Percentiles rank a stretch among this genome's conserved stretches.
Evolutionary conservation across 2,888 invertebrate genomes (phyloP).

Genomic region (Cataglyphis cursor): DNA sequence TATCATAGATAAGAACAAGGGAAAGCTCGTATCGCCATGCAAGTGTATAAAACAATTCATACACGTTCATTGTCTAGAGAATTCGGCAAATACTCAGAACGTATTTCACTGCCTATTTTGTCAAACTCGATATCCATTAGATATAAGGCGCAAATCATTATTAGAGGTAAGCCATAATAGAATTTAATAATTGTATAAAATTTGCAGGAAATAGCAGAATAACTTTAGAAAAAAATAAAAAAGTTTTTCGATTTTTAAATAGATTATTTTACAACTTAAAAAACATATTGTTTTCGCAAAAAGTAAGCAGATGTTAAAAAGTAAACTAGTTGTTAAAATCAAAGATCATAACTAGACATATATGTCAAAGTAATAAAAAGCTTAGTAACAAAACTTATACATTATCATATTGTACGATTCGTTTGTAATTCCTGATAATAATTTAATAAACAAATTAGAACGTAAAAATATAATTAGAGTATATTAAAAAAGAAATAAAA

Average conservation of each 20-base stretch:
- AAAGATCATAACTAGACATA: neutral
- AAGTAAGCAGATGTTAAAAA: neutral
- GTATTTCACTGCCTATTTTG: neutral
- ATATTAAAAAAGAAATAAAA: neutral
- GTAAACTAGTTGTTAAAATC: neutral
- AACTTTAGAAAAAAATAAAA: neutral
- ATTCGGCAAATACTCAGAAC: neutral
- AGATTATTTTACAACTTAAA: neutral
- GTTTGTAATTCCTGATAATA: neutral
- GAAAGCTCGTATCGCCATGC: neutral
- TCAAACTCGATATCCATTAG: neutral
- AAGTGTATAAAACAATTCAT: neutral
- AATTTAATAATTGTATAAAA: neutral
- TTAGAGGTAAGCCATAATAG: neutral
- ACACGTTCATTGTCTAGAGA: constrained; percentile 9
- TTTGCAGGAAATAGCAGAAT: neutral
- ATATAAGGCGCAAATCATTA: neutral
- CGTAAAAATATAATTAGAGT: neutral
- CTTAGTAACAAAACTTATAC: neutral
- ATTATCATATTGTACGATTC: neutral
- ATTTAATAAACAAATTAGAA: neutral
- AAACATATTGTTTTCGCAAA: neutral
- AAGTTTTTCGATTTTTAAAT: neutral
- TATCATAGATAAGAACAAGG: neutral
- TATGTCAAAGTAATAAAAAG: neutral